phyloP scores from a whole-genome alignment of 2,113 vertebrate genomes.

The Sinocyclocheilus grahami region DNA sequence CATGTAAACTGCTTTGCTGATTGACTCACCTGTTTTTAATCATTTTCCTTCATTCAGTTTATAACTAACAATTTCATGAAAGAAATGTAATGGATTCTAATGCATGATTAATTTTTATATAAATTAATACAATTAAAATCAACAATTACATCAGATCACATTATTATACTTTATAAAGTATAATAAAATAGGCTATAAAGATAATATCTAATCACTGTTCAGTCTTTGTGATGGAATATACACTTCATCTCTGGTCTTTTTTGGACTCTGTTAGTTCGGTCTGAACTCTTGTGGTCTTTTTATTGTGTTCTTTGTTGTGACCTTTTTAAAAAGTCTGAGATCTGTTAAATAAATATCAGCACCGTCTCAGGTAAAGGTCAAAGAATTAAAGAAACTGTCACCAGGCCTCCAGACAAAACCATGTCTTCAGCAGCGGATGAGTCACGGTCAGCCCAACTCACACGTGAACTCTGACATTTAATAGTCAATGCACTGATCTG shows the following conservation, averaged over 20 bases:
- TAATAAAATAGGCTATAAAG: not conserved
- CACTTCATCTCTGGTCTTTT: not conserved
- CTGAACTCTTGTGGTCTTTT: not conserved
- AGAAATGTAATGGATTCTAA: not conserved
- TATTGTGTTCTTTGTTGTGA: slow-evolving; percentile 1
- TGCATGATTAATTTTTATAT: not conserved
- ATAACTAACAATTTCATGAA: not conserved
- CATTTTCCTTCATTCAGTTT: not conserved
- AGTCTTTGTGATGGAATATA: not conserved
- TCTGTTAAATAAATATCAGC: slow-evolving; percentile 33
- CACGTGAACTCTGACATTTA: slow-evolving; percentile 15
- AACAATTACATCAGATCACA: not conserved
- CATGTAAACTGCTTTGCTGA: not conserved
- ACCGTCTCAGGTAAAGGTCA: slow-evolving; percentile 25
- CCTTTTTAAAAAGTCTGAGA: slow-evolving; percentile 26
- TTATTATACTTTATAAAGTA: not conserved
- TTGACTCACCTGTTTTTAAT: not conserved
- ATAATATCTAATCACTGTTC: not conserved
- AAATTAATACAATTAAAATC: not conserved
- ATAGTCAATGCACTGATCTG: not conserved
- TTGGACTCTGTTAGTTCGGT: not conserved
- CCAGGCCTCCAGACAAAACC: not conserved
- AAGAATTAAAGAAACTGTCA: slow-evolving; percentile 13
- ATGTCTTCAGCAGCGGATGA: not conserved
- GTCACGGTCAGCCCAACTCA: not conserved